Percentiles rank a stretch among this genome's conserved stretches.
Conservation (phyloP, 2,888 invertebrate species). For the Acleris laterana region DNA sequence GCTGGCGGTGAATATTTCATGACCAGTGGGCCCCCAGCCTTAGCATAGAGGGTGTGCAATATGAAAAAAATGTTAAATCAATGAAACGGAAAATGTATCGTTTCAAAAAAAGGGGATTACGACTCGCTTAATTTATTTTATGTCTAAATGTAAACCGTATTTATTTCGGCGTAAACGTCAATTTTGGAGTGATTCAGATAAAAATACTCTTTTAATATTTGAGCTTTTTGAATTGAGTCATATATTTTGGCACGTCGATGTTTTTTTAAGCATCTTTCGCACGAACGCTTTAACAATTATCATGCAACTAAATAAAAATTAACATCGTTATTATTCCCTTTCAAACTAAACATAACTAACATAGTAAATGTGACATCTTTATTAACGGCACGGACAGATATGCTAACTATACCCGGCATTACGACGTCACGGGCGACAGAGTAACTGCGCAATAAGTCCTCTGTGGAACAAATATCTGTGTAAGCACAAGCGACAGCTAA, state of each 20-base stretch:
- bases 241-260: too few species aligned
- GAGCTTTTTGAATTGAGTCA: background rate
- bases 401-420: constrained; percentile 1
- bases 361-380: background rate
- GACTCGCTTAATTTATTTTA: constrained; percentile 8
- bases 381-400: background rate
- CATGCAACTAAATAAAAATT: too few species aligned
- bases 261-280: too few species aligned
- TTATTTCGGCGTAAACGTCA: constrained; percentile 16
- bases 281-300: too few species aligned
- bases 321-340: too few species aligned
- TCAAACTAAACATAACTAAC: too few species aligned
- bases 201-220: background rate
- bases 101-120: constrained; percentile 3
- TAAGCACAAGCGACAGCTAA: constrained; percentile 3
- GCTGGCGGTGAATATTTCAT: background rate
- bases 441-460: constrained; percentile 13
- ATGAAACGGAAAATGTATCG: background rate
- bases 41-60: constrained; percentile 4
- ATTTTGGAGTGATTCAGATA: constrained; percentile 2
- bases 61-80: constrained; percentile 1
- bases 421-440: constrained; percentile 8
- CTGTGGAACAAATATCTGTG: constrained; percentile 5
- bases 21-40: constrained; percentile 9
- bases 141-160: constrained; percentile 11